phyloP scores from a whole-genome alignment of 2,888 invertebrate species.

The Tachina fera region DNA sequence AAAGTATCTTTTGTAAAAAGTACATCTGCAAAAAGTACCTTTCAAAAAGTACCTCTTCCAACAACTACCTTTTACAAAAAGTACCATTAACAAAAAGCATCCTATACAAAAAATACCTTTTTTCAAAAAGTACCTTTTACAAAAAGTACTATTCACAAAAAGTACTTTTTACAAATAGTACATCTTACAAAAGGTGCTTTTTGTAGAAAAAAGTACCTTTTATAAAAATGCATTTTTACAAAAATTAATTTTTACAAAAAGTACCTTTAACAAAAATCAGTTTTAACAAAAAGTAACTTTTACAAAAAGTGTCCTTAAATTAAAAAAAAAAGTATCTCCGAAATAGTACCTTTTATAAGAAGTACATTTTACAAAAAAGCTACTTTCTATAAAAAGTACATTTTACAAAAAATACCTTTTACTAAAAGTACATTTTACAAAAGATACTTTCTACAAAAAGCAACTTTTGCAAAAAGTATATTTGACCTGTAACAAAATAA shows the following conservation, averaged over 20 bases:
- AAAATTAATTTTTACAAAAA: neutral
- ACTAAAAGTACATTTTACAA: neutral
- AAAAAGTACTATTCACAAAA: neutral
- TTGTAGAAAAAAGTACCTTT: neutral
- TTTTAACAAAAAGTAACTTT: no score
- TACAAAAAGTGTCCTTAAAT: no score
- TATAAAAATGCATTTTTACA: neutral
- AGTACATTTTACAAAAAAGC: neutral
- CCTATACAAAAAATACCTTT: neutral
- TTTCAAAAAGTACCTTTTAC: neutral
- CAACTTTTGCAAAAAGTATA: neutral
- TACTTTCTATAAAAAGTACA: neutral
- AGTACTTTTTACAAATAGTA: neutral
- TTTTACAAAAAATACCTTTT: neutral
- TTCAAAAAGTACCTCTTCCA: no score
- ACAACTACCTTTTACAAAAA: neutral
- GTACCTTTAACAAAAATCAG: neutral
- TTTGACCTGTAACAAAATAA: no score
- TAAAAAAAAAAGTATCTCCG: no score
- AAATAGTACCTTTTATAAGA: neutral
- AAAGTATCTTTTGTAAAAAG: neutral
- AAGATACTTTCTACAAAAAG: no score
- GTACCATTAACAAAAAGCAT: neutral
- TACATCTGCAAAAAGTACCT: no score
- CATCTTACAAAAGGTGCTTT: neutral